phyloP scores from a whole-genome alignment of 2,888 invertebrate genomes.

The Trissonchulus latispiculum region DNA sequence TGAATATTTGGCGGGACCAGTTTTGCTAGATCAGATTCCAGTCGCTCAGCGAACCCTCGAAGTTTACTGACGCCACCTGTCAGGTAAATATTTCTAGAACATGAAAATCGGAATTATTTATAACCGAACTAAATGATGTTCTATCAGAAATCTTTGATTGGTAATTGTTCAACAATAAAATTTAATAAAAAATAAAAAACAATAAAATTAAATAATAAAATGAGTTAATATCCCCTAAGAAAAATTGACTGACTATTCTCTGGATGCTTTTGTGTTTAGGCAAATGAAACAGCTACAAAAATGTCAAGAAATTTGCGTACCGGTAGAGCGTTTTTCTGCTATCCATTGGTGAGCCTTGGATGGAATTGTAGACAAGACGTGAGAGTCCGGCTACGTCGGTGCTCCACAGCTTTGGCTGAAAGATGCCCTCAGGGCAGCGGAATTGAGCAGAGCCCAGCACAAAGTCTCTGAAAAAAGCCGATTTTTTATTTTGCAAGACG shows the following conservation, averaged over 20 bases:
- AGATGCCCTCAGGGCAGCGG: constrained; percentile 51
- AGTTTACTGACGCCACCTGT: constrained; percentile 53
- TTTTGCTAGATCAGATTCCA: constrained; percentile 51
- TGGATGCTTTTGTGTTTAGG: too few relatives aligned
- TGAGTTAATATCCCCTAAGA: constrained; percentile 7
- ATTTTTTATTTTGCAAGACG: too few relatives aligned
- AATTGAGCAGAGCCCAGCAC: constrained; percentile 48
- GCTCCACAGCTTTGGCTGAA: constrained; percentile 53
- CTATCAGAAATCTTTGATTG: too few relatives aligned
- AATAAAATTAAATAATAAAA: too few relatives aligned
- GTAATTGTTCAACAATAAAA: too few relatives aligned
- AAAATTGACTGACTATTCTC: too few relatives aligned
- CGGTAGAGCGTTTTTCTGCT: constrained; percentile 45
- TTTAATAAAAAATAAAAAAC: too few relatives aligned
- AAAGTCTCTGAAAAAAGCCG: constrained; percentile 32
- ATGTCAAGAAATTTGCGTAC: constrained; percentile 23
- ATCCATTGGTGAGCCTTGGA: constrained; percentile 54
- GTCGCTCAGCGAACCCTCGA: constrained; percentile 52
- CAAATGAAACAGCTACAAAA: background rate
- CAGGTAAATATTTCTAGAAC: constrained; percentile 49
- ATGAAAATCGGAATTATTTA: background rate
- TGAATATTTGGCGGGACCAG: constrained; percentile 50
- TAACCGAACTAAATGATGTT: background rate
- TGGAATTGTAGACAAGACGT: constrained; percentile 52
- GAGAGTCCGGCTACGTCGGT: constrained; percentile 53